Percentiles rank a stretch among this genome's conserved stretches.
Conservation (phyloP, 2,113 vertebrate genomes). For the Chauna torquata region DNA sequence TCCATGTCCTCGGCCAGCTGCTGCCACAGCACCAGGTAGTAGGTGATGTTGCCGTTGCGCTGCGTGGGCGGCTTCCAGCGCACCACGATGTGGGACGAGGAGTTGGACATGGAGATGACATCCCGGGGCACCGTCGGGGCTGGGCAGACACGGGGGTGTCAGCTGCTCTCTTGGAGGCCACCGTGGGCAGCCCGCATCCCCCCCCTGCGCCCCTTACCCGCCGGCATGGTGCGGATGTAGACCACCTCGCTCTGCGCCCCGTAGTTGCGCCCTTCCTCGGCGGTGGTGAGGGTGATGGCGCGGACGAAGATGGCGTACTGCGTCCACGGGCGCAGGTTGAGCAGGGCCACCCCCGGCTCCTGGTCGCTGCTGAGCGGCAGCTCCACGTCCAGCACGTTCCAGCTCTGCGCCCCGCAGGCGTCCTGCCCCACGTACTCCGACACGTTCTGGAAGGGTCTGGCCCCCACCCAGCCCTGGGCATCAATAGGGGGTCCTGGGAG, state of each 20-base stretch:
- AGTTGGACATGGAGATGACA: constrained; percentile 82
- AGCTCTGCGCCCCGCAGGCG: constrained; percentile 80
- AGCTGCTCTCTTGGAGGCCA: accelerated
- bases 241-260: constrained; percentile 83
- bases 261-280: constrained; percentile 77
- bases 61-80: constrained; percentile 82
- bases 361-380: constrained; percentile 77
- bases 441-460: constrained; percentile 83
- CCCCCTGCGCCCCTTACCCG: constrained; percentile 55
- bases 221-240: constrained; percentile 81
- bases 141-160: neutral
- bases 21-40: constrained; percentile 85
- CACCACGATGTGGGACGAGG: constrained; percentile 81
- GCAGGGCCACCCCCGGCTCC: constrained; percentile 73
- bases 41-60: constrained; percentile 81
- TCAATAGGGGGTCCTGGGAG: neutral
- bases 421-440: constrained; percentile 81
- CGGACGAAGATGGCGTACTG: constrained; percentile 83
- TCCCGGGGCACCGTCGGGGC: constrained; percentile 80
- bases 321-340: constrained; percentile 82
- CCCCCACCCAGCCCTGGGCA: neutral
- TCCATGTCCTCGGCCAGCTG: constrained; percentile 79
- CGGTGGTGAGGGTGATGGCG: constrained; percentile 80
- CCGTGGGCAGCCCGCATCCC: accelerated
- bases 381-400: constrained; percentile 82